phyloP scores from a whole-genome alignment of 2,888 invertebrate species.

The Pterostichus niger region DNA sequence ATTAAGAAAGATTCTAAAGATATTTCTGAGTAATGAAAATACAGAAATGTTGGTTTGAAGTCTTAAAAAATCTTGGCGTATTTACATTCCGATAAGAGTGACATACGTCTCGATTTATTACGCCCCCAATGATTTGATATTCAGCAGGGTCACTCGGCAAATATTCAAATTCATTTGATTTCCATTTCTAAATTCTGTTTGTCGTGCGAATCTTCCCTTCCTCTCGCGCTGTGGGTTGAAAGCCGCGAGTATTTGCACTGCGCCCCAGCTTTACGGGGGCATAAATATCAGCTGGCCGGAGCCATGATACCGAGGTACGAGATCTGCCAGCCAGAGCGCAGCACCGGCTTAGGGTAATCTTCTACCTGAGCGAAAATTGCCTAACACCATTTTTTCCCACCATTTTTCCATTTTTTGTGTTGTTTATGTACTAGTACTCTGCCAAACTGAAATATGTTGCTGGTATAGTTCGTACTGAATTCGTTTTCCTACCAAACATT shows the following conservation, averaged over 20 bases:
- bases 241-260: constrained; percentile 55
- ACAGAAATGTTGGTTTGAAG: too few relatives aligned
- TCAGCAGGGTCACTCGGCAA: constrained; percentile 70
- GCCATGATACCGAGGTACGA: constrained; percentile 47
- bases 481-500: too few relatives aligned
- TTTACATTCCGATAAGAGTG: not conserved
- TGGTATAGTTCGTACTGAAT: not conserved
- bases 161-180: constrained; percentile 72
- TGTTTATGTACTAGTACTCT: constrained; percentile 40
- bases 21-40: not conserved
- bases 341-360: constrained; percentile 64
- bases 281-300: constrained; percentile 62
- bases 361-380: constrained; percentile 66
- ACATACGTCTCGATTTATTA: constrained; percentile 37
- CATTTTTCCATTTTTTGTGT: constrained; percentile 47
- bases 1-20: not conserved
- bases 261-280: constrained; percentile 58
- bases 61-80: not conserved
- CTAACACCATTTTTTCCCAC: constrained; percentile 55
- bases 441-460: constrained; percentile 33
- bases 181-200: constrained; percentile 71
- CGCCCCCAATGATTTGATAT: constrained; percentile 43
- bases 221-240: constrained; percentile 2
- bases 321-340: constrained; percentile 24
- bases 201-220: constrained; percentile 64